These are phyloP conservation scores for Lateolabrax maculatus DNA, from an alignment of 2,797 vertebrate species.

Conservation along the genomic window DNA sequence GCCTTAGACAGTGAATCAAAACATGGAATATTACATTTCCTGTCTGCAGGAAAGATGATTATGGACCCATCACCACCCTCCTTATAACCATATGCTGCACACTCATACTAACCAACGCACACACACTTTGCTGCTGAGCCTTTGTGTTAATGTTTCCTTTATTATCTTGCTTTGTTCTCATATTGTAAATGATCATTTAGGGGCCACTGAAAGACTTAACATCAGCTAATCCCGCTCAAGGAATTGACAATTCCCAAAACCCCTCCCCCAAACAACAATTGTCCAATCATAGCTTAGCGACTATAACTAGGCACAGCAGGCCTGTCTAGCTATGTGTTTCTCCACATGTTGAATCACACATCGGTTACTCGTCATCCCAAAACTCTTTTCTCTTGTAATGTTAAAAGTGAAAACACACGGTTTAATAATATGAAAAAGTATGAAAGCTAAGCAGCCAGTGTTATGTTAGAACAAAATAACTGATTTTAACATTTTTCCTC, in stretches of 20 bases:
- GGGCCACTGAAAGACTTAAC: neutral
- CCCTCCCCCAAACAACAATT: neutral
- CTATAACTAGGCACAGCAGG: neutral
- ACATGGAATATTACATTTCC: constrained; percentile 68
- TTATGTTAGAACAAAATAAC: neutral
- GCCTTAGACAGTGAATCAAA: constrained; percentile 63
- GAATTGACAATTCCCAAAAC: neutral
- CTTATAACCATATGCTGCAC: constrained; percentile 23
- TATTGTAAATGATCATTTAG: constrained; percentile 12
- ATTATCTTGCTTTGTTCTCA: constrained; percentile 19
- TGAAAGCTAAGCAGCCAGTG: neutral
- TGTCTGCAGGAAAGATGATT: constrained; percentile 58
- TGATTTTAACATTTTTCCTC: neutral
- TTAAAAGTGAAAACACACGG: neutral
- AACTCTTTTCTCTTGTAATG: neutral
- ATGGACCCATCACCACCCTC: constrained; percentile 33
- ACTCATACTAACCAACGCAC: neutral
- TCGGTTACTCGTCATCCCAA: neutral
- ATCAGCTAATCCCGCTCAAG: neutral
- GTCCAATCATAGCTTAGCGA: neutral
- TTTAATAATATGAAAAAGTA: neutral
- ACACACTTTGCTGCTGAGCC: constrained; percentile 10
- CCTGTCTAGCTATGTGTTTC: neutral
- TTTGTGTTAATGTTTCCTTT: constrained; percentile 14
- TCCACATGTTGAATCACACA: neutral